phyloP scores from a whole-genome alignment of 2,888 invertebrate genomes.

The Cephus nigrinus region DNA sequence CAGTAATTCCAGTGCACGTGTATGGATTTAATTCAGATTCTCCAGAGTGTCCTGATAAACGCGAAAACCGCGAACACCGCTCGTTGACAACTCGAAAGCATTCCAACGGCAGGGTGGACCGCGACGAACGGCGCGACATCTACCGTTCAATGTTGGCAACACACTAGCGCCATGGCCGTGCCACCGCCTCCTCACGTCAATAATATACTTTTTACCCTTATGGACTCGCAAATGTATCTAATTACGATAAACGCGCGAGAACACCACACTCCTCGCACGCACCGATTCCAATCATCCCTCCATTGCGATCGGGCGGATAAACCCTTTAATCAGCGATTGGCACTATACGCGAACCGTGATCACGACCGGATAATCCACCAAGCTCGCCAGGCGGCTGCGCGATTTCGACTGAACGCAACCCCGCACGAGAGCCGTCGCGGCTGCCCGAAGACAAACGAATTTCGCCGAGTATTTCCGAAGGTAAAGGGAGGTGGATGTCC shows the following conservation, averaged over 20 bases:
- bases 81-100: slow-evolving; percentile 28
- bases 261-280: neutral
- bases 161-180: slow-evolving; percentile 47
- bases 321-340: neutral
- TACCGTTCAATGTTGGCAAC: slow-evolving; percentile 37
- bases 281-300: slow-evolving; percentile 4
- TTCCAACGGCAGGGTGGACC: slow-evolving; percentile 49
- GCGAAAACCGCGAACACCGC: slow-evolving; percentile 11
- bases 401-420: slow-evolving; percentile 49
- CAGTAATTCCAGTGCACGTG: neutral
- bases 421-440: slow-evolving; percentile 45
- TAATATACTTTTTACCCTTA: slow-evolving; percentile 24
- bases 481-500: slow-evolving; percentile 39
- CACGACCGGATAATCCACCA: slow-evolving; percentile 19
- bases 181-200: slow-evolving; percentile 43
- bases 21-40: neutral
- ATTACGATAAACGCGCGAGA: slow-evolving; percentile 23
- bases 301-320: slow-evolving; percentile 12
- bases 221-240: neutral
- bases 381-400: slow-evolving; percentile 49
- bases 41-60: neutral
- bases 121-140: slow-evolving; percentile 51
- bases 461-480: slow-evolving; percentile 30
- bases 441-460: slow-evolving; percentile 26
- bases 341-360: neutral